Base-by-base conservation (phyloP, 2,797 vertebrate genomes). In the Carcharodon carcharias region DNA sequence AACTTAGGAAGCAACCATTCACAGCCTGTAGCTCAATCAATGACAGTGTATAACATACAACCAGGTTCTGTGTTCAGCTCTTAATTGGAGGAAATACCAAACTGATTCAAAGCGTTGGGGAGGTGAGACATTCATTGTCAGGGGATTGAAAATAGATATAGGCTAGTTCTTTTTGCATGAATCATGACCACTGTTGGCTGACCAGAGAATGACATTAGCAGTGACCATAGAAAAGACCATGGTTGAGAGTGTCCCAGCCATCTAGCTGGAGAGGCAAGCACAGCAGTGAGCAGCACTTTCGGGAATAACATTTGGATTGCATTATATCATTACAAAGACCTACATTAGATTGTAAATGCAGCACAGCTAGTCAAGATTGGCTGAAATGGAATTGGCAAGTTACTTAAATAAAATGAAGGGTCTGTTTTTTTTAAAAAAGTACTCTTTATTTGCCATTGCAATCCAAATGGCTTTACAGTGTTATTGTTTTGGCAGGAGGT, bases 141-240 rank as follows among this genome's bases (percentile, higher is more conserved):
- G 40, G 63, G 21, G 63, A 45, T 35, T 73, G 40, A 95, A 95
- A 56, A 23, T 35, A 7, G 65, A 95, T 31, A 54, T 71, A 16
- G 50, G 50, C 94, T 50, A 95, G 28, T 58, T 95, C 28, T 95
- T 71, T 95, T 69, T 71, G 12, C 31, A 18, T 77, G 31, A 95
- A 77, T 21, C 69, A 77, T 95, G 69, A 56, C 69, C 31, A 54
- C 69, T 95, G 26, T 95, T 58, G 94, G 69, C 94, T 95, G 93
- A 95, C 65, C 65, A 71, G 40, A 71, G 40, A 95, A 71, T 95
- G 69, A 77, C 31, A 35, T 54, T 58, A 71, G 69, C 50, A 95
- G 50, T 56, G 69, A 77, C 67, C 28, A 73, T 56, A 54, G 69
- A 28, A 7, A 95, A 35, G 69, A 35, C 94, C 31, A 77, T 4